phyloP scores from a whole-genome alignment of 2,888 invertebrate species.

The Pantelozetes paolii region DNA sequence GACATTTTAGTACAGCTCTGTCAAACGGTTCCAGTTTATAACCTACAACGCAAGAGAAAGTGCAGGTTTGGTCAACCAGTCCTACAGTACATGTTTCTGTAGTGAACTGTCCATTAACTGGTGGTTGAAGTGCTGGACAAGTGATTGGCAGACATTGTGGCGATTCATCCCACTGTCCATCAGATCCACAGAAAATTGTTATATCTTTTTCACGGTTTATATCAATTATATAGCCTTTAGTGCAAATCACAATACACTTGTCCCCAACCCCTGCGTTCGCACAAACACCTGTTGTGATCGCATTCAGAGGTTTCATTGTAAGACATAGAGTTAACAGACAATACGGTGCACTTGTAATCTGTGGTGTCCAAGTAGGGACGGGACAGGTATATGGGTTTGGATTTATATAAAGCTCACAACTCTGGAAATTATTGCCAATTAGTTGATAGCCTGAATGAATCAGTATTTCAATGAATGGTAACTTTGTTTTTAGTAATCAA shows the following conservation, averaged over 20 bases:
- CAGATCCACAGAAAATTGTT: too few relatives aligned
- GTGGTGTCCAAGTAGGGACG: neutral
- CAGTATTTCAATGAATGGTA: neutral
- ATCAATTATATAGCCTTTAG: too few relatives aligned
- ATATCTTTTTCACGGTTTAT: too few relatives aligned
- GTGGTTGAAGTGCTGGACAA: neutral
- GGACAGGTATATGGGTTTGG: neutral
- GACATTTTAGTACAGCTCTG: neutral
- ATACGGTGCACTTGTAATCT: neutral
- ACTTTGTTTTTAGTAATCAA: neutral
- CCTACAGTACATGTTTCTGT: neutral
- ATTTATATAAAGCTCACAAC: neutral
- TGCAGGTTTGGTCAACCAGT: neutral
- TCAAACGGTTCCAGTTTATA: neutral
- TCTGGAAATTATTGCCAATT: neutral
- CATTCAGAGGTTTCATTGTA: too few relatives aligned
- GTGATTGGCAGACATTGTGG: neutral
- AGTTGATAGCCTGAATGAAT: neutral
- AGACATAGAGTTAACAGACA: too few relatives aligned
- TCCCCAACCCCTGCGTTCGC: too few relatives aligned
- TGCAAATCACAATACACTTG: too few relatives aligned
- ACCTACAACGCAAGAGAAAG: neutral
- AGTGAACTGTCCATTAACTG: neutral
- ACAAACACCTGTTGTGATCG: too few relatives aligned
- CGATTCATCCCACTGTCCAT: neutral